phyloP scores from a whole-genome alignment of 2,797 vertebrate genomes.

The Furcifer pardalis region DNA sequence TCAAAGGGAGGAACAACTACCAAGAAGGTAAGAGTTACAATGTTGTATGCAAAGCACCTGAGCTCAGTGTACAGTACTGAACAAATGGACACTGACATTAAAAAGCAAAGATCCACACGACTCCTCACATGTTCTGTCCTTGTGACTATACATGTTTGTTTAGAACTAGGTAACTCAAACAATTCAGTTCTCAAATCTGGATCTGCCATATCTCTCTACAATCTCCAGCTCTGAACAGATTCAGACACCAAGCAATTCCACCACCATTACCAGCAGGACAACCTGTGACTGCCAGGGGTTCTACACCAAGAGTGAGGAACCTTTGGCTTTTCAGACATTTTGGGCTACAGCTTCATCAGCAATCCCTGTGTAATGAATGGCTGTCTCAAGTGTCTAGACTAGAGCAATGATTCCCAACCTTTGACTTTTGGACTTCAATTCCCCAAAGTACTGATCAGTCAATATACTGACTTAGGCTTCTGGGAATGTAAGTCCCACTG shows the following conservation, averaged over 20 bases:
- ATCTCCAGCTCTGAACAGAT: neutral
- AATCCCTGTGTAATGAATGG: too few species aligned
- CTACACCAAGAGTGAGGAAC: neutral
- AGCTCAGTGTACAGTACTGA: neutral
- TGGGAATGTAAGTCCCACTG: too few species aligned
- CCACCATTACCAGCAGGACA: neutral
- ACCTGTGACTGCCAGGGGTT: neutral
- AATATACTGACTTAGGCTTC: too few species aligned
- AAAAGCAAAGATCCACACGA: neutral
- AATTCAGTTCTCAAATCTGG: neutral
- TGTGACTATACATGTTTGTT: neutral
- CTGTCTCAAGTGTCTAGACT: too few species aligned
- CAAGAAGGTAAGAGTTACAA: too few species aligned
- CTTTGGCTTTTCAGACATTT: too few species aligned
- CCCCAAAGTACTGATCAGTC: too few species aligned
- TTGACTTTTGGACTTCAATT: too few species aligned
- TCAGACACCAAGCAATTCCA: neutral
- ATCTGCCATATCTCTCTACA: neutral
- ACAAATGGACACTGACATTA: neutral
- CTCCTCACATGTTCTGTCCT: neutral
- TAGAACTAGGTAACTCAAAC: neutral
- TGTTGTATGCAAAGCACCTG: too few species aligned
- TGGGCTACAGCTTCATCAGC: too few species aligned
- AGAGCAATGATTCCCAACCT: too few species aligned
- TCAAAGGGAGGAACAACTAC: too few species aligned